These are phyloP conservation scores for Moxostoma hubbsi DNA, from an alignment of 2,797 vertebrate genomes.

Conservation along the genomic window DNA sequence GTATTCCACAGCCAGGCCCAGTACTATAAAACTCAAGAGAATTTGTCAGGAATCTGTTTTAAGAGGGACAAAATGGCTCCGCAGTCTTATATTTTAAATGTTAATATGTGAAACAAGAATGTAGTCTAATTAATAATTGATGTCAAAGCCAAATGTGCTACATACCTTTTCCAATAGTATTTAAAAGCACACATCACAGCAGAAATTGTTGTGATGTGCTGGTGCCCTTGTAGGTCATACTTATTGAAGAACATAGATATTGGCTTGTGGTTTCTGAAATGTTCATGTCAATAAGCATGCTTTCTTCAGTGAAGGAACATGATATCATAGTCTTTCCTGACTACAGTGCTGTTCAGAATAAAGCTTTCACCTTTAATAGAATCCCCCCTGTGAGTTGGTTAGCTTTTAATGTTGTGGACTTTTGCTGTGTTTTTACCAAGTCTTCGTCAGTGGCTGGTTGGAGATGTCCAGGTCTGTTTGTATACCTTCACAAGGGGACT, in stretches of 20 bases:
- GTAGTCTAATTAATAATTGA: too few species aligned
- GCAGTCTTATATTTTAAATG: too few species aligned
- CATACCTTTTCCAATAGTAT: too few species aligned
- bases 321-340: background rate
- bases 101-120: too few species aligned
- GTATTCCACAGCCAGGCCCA: background rate
- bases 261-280: slow-evolving; percentile 5
- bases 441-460: slow-evolving; percentile 80
- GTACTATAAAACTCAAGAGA: too few species aligned
- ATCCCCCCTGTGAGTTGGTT: slow-evolving; percentile 79
- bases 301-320: background rate
- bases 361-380: slow-evolving; percentile 81
- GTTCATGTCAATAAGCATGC: too few species aligned
- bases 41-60: too few species aligned
- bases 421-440: slow-evolving; percentile 80
- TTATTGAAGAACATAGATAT: background rate
- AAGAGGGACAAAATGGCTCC: too few species aligned
- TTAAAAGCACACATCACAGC: too few species aligned
- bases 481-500: slow-evolving; percentile 75
- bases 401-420: slow-evolving; percentile 83
- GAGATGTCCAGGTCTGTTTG: slow-evolving; percentile 75
- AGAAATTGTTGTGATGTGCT: background rate
- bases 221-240: background rate
- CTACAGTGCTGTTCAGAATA: slow-evolving; percentile 68
- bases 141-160: too few species aligned